Base-by-base conservation (phyloP, 1,140 invertebrate genomes). In the Listronotus bonariensis region DNA sequence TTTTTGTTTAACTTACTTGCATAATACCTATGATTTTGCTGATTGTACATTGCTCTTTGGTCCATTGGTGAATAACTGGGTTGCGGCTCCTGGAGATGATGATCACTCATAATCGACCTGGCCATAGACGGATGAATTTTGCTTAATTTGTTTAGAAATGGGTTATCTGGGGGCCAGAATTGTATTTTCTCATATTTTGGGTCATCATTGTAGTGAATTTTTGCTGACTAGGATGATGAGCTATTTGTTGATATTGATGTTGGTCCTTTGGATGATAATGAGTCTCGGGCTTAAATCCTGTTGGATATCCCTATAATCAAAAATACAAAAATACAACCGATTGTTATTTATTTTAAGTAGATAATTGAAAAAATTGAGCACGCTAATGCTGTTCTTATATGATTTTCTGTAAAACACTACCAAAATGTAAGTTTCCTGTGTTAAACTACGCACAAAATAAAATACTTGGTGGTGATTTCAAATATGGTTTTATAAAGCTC, bases 101-200 rank as follows among this genome's bases (percentile, higher is more conserved):
- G 72, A 26, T 76, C 73, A 31, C 61, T 71, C 32, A 76, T 74
- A 9, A 77, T 72, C 10, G 73, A 72, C 17, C 73, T 65, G 10
- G 74, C 73, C 69, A 74, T 72, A 8, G 57, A 57, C 1, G 75
- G 74, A 20, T 74, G 66, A 32, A 75, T 70, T 36, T 72, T 60
- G 26, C 74, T 71, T n/a, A 76, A 58, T 42, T 73, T 71, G 3
- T 73, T 67, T 7, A 75, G 48, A 41, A 70, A 74, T 18, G 74
- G 61, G 41, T 74, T 74, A 4, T 70, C 67, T 26, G 54, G 18
- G 63, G 61, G 9, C 36, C 36, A 14, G 41, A 43, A 31, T 40
- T 63, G 54, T 68, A 72, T 32, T 74, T 72, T 26, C 64, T 52
- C 34, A 65, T 61, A 15, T 58, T 58, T 45, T 73, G 71, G 11